Evolutionary conservation across 2,797 vertebrate species (phyloP), one percentile per base, ranked within the genome.

Genomic region (Prionace glauca): DNA sequence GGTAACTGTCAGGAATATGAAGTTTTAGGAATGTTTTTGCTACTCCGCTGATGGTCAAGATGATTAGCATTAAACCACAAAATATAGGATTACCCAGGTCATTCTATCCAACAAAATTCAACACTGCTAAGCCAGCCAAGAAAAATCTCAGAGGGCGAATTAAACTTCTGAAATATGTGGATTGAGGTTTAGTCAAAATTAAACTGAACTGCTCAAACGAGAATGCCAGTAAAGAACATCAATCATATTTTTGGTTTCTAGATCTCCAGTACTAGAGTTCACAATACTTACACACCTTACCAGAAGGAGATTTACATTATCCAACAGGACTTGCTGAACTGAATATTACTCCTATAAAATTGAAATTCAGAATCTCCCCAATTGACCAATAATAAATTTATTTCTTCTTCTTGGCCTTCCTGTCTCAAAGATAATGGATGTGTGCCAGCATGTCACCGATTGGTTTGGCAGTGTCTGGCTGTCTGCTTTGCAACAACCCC

Each of bases 1-100:
- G 99, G 99, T 99, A 97, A 96, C 56, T 84, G 26, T 26, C 32
- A 14, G 65, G n/a, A 69, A 36, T 81, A 41, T 81, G 74, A 77
- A 18, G 79, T 81, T 41, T 81, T 20, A 8, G 5, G 36, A 18
- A 41, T 22, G 32, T 81, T 41, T 41, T 77, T 41, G 7, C 24
- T 45, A 77, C 74, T 24, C 81, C 18, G 10, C 7, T 45, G 5
- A 84, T 45, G 2, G 81, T 24, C 36, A 84, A 84, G 22, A 84
- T 45, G 81, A 45, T 77, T 32, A 77, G 11, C 74, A 32, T 32
- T n/a, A 29, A 77, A 32, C 74, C 74, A 77, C 74, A 77, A n/a
- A 77, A 3, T 12, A 32, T 77, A n/a, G 74, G 74, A 77, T 10
- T 29, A 0, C 32, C 32, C 32, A n/a, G 32, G 74, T 77, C 11